phyloP scores from a whole-genome alignment of 1,140 invertebrate species.

The Argopecten irradians region DNA sequence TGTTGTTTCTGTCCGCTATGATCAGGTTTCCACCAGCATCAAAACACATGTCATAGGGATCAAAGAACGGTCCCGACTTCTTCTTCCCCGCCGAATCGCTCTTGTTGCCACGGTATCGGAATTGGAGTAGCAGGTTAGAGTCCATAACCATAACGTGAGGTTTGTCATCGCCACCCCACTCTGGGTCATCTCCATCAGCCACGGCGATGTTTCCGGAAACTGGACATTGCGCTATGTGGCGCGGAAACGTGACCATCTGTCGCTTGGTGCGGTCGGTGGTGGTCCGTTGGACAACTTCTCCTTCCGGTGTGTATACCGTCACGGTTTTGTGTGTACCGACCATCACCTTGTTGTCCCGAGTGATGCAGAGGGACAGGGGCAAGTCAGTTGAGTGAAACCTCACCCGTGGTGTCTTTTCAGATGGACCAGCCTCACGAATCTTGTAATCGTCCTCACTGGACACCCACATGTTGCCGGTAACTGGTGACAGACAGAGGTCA shows the following conservation, averaged over 20 bases:
- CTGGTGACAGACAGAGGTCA: not conserved
- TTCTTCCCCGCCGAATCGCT: slow-evolving; percentile 4
- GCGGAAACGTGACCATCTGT: not conserved
- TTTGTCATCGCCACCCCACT: slow-evolving; percentile 1
- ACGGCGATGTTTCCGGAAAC: not conserved
- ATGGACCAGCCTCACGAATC: not conserved
- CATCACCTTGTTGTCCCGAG: not conserved
- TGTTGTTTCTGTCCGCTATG: not conserved
- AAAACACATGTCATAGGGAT: not conserved
- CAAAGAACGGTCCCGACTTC: not conserved
- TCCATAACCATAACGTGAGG: not conserved
- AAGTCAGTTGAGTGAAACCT: slow-evolving; percentile 3
- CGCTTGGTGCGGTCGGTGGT: not conserved
- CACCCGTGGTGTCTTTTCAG: not conserved
- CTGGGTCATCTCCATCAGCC: not conserved
- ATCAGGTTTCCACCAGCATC: not conserved
- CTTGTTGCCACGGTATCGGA: not conserved
- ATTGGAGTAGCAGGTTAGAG: not conserved
- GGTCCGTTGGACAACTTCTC: not conserved
- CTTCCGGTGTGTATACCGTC: not conserved
- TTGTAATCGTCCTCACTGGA: not conserved
- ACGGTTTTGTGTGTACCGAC: not conserved
- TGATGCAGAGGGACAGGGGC: not conserved
- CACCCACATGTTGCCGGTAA: slow-evolving; percentile 9
- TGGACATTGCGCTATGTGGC: not conserved